Base-by-base conservation (phyloP, 2,113 vertebrate species). In the Dolichotis patagonum region DNA sequence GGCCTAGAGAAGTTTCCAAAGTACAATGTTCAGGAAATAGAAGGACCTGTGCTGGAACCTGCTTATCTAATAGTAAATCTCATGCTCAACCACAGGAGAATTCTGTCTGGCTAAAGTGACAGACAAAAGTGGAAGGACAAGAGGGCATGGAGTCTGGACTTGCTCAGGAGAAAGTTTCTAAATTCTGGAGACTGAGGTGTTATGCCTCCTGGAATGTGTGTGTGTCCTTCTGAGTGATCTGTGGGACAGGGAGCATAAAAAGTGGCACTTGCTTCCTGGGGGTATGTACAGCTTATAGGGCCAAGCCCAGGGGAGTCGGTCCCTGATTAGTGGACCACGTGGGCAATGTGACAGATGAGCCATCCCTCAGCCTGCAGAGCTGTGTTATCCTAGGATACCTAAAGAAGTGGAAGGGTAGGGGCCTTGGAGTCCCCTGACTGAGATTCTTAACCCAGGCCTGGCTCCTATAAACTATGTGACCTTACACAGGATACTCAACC, bases 41-140 rank as follows among this genome's bases (percentile, higher is more conserved):
- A 87, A 54, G 65, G 56, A 46, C 58, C 71, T 67, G 63, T n/a
- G 73, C 1, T 0, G 9, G 41, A 75, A 82, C 12, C 82, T 14
- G 38, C 11, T 22, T 60, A 63, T 32, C 35, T 30, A 73, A 71
- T 5, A 5, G 28, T 1, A 28, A 75, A 24, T 19, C 32, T 56
- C 32, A 30, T 0, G 10, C 12, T 52, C 28, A 6, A 5, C 9
- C n/a, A 8, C 19, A 17, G 8, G 30, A 32, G 30, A 52, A n/a
- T n/a, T 43, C 67, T 38, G 43, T 20, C 60, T 35, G 14, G 35
- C 3, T 2, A 2, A 65, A 87, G 63, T 3, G 5, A 38, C 5
- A 14, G 35, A 3, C 52, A n/a, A 38, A 28, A 52, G 28, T 49
- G 7, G 60, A 8, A 35, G 35, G 46, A 83, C 35, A 78, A 20